Base-by-base conservation (phyloP, 1,140 invertebrate genomes). In the Drosophila prosaltans region DNA sequence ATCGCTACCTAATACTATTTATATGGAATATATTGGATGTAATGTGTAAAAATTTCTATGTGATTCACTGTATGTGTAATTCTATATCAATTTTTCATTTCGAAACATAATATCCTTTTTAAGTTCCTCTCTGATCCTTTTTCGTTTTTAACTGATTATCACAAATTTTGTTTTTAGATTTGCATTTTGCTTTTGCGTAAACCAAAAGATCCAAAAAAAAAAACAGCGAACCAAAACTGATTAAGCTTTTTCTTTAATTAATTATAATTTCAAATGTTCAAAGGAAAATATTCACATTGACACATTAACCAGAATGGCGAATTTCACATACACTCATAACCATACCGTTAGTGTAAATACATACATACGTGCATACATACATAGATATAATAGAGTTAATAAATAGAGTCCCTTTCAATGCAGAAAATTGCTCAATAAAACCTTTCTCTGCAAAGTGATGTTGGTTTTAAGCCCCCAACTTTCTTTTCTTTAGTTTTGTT, bases 11-110 rank as follows among this genome's bases (percentile, higher is more conserved):
- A 78, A 64, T 83, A 83, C 68, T 80, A 80, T 72, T 89, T 89
- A 89, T 89, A 88, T 89, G 84, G 69, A 90, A 90, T 91, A 90
- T 91, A 91, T 91, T 91, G 90, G 90, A 90, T 91, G 90, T 91
- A 85, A 83, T 91, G 90, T 91, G 83, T 89, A 88, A 65, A 90
- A 90, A 90, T 77, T 88, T 91, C 76, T 82, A 89, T 91, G 90
- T 91, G 86, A 91, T 89, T 91, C 85, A 91, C 90, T 91, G 90
- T 91, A 91, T 91, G 90, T 91, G 90, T 89, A 82, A 62, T 68
- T 74, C 72, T 90, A 65, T 16, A 60, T 69, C 1, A 36, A 30
- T 39, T 64, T 71, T 72, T 64, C 9, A 41, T 69, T 70, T 58
- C 40, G 1, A 6, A 36, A 66, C 54, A 65, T 40, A 55, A 65